Conservation (phyloP, 2,113 vertebrate species). For the Vidua macroura region DNA sequence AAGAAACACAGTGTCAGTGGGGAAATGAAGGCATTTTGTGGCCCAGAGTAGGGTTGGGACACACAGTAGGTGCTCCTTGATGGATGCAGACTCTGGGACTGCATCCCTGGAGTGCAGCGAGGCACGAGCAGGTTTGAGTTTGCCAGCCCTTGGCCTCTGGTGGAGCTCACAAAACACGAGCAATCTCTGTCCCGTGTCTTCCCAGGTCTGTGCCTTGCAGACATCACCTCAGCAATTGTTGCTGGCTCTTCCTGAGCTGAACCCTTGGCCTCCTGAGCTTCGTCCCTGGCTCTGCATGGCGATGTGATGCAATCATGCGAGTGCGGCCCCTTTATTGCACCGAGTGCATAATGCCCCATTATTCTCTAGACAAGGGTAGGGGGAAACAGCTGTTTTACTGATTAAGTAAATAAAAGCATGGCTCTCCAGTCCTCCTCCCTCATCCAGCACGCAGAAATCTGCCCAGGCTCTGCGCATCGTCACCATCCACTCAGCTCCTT, state of each 20-base stretch:
- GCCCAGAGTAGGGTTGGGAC: neutral
- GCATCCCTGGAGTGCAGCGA: neutral
- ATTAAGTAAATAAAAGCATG: neutral
- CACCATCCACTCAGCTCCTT: neutral
- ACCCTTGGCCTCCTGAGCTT: neutral
- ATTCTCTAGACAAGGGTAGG: neutral
- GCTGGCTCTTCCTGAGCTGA: slow-evolving; percentile 25
- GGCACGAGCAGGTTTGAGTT: neutral
- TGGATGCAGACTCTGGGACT: neutral
- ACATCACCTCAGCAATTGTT: slow-evolving; percentile 58
- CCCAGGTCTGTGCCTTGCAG: slow-evolving; percentile 6
- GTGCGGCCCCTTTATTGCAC: neutral
- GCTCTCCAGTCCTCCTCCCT: neutral
- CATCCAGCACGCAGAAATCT: neutral
- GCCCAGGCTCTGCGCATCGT: neutral
- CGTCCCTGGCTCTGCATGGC: neutral
- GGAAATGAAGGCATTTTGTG: neutral
- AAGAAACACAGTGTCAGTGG: neutral
- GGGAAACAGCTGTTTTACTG: slow-evolving; percentile 6
- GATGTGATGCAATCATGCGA: neutral
- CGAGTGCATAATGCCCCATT: slow-evolving; percentile 1
- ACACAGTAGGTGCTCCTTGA: accelerated
- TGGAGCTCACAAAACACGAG: neutral
- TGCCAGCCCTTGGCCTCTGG: neutral
- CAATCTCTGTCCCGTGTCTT: neutral